Evolutionary conservation across 2,113 vertebrate species (phyloP).

Genomic region (Canis aureus): DNA sequence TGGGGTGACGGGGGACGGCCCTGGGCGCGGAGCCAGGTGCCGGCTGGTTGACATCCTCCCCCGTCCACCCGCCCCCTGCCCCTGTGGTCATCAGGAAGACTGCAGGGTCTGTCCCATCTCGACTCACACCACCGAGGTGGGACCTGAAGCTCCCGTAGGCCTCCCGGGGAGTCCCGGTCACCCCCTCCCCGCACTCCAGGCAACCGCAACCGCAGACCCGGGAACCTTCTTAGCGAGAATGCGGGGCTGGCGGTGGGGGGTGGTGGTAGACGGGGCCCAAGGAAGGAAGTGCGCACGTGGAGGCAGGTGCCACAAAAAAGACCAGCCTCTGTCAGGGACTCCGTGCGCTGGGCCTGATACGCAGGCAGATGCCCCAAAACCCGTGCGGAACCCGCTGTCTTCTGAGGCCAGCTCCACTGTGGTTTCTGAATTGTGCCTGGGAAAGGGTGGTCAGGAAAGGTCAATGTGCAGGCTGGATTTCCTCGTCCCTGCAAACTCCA

Average conservation of each 20-base stretch:
- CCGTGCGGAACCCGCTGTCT: accelerated
- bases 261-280: background rate
- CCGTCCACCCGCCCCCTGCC: accelerated
- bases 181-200: accelerated
- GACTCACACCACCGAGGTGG: accelerated
- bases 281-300: background rate
- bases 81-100: background rate
- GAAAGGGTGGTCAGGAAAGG: background rate
- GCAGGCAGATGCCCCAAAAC: accelerated
- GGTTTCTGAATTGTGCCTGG: background rate
- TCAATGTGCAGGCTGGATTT: background rate
- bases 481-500: background rate
- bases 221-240: background rate
- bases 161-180: accelerated
- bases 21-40: too few species aligned
- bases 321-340: background rate
- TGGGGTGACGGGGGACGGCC: too few species aligned
- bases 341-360: accelerated
- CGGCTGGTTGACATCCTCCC: background rate
- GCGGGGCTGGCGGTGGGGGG: background rate
- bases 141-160: background rate
- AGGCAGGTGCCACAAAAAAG: too few species aligned
- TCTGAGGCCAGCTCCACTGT: accelerated
- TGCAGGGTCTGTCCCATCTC: background rate
- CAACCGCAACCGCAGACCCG: accelerated